Evolutionary conservation across 2,888 invertebrate genomes (phyloP).

Genomic region (Plagodis pulveraria): DNA sequence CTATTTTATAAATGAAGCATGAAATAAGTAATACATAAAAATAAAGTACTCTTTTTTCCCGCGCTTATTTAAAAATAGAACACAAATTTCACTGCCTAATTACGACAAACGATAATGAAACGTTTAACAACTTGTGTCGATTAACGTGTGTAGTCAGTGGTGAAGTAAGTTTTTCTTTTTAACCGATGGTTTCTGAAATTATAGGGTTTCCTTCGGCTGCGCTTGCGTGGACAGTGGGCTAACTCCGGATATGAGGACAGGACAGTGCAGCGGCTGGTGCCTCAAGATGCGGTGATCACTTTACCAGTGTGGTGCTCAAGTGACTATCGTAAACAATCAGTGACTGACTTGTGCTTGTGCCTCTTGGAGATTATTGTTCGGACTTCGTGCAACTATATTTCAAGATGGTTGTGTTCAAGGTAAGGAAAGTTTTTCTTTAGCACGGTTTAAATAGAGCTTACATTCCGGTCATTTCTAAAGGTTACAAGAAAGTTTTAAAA

Average conservation of each 20-base stretch:
- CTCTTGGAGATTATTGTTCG: conserved; percentile 35
- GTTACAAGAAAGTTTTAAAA: not conserved
- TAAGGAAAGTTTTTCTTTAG: conserved; percentile 39
- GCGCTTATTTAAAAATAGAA: conserved; percentile 40
- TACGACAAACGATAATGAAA: conserved; percentile 40
- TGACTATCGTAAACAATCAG: conserved; percentile 53
- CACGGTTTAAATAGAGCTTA: not conserved
- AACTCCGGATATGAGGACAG: conserved; percentile 67
- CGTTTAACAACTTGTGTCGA: conserved; percentile 45
- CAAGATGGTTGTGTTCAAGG: conserved; percentile 64
- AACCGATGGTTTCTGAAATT: conserved; percentile 73
- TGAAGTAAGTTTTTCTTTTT: conserved; percentile 67
- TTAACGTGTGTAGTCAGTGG: conserved; percentile 65
- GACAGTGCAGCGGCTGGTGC: conserved; percentile 42
- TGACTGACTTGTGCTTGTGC: conserved; percentile 49
- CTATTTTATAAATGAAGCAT: not conserved
- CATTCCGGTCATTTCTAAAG: not conserved
- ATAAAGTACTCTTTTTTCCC: not conserved
- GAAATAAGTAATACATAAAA: not conserved
- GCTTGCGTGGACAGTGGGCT: conserved; percentile 58
- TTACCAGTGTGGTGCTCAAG: conserved; percentile 46
- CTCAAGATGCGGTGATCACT: conserved; percentile 57
- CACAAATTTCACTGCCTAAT: conserved; percentile 43
- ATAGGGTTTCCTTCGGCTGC: conserved; percentile 75
- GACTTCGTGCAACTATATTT: conserved; percentile 36